Percentiles rank a stretch among this genome's conserved stretches.
These are phyloP conservation scores for Radopholus similis DNA, from an alignment of 1,140 invertebrate genomes.

Conservation along the genomic window DNA sequence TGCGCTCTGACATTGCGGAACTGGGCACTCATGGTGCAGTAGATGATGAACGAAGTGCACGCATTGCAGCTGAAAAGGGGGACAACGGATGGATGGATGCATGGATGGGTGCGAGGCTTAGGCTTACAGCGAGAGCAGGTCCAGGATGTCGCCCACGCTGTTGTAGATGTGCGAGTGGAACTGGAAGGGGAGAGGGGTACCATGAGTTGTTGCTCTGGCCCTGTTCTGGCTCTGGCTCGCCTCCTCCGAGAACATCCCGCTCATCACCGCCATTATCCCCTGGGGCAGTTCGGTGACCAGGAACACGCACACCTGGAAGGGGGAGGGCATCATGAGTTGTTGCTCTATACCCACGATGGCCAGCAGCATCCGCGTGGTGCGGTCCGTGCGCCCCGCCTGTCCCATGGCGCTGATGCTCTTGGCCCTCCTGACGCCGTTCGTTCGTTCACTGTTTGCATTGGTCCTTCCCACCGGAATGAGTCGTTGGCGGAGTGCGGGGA, in stretches of 20 bases:
- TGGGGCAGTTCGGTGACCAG: constrained; percentile 55
- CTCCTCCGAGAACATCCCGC: constrained; percentile 49
- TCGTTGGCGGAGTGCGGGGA: too few species aligned
- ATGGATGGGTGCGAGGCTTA: too few species aligned
- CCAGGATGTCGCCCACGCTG: constrained; percentile 53
- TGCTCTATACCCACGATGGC: too few species aligned
- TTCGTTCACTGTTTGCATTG: constrained; percentile 11
- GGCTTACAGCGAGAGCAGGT: constrained; percentile 54
- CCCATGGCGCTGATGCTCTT: neutral
- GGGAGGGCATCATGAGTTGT: too few species aligned
- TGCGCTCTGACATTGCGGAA: constrained; percentile 55
- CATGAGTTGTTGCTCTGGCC: constrained; percentile 5
- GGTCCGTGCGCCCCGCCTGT: constrained; percentile 26
- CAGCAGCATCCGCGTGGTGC: constrained; percentile 55
- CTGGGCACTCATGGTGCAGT: constrained; percentile 58
- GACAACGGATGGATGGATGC: too few species aligned
- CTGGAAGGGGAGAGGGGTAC: neutral
- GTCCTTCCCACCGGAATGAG: neutral
- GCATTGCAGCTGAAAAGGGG: too few species aligned
- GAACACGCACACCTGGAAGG: constrained; percentile 57
- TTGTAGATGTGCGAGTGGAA: constrained; percentile 45
- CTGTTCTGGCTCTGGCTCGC: constrained; percentile 22
- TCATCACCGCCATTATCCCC: constrained; percentile 45
- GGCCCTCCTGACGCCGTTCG: neutral
- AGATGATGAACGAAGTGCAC: constrained; percentile 57